Base-by-base conservation (phyloP, 2,113 vertebrate genomes). In the Marmota monax region DNA sequence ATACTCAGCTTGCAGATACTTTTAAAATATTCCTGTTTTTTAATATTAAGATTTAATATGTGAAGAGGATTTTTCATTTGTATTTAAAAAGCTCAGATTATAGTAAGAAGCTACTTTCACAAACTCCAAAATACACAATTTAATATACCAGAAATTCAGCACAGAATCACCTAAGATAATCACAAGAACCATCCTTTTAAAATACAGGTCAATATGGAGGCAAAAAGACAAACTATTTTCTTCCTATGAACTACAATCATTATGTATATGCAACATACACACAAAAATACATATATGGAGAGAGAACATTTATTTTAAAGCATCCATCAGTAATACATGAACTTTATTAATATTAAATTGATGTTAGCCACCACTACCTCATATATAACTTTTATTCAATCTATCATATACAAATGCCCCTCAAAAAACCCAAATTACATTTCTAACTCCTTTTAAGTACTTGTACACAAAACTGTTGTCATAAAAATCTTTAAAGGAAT, bases 21-120 rank as follows among this genome's bases (percentile, higher is more conserved):
- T 25, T 90, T 69, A 88, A 96, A 92, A 88, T 39, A 73, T 76
- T 74, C 25, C 45, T 13, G 88, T 94, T 96, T 96, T 70, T 45
- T 74, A 82, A 85, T 63, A 92, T 13, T 90, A 32, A 90, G 45
- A 95, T 58, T 90, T 79, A 76, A 72, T 88, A 20, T 56, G 25
- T 95, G 78, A 92, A 88, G 69, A 96, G 23, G 22, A 34, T 69
- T 95, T 76, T 67, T 78, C 32, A 51, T 65, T 84, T 85, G 56
- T 45, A 90, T 95, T 92, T 67, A 17, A 96, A 96, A 96, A 82
- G 39, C 65, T 85, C 61, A 90, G 77, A 61, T 86, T 84, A 65
- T 58, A 92, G 29, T 16, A 94, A 72, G 42, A 78, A 84, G 80
- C 32, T 74, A 70, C 29, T 84, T 90, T 88, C 17, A 84, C 88